phyloP scores from a whole-genome alignment of 2,888 invertebrate species.

The Epistrophe grossulariae region DNA sequence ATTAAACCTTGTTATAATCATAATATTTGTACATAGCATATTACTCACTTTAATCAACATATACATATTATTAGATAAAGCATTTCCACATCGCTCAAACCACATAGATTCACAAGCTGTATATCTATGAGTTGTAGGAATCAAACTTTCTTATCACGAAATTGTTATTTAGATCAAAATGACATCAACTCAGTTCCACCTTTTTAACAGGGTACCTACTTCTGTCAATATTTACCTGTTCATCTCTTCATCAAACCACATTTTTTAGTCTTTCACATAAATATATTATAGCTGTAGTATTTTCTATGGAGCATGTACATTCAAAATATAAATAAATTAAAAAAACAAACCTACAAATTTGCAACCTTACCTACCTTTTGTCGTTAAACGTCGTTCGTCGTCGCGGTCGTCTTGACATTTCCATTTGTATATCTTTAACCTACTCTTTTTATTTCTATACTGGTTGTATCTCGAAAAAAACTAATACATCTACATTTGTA shows the following conservation, averaged over 20 bases:
- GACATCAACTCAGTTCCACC: conserved; percentile 2
- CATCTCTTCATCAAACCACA: conserved; percentile 31
- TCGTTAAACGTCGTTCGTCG: background rate
- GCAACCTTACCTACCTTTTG: conserved; percentile 20
- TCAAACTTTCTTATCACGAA: conserved; percentile 6
- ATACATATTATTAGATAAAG: background rate
- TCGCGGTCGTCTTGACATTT: conserved; percentile 5
- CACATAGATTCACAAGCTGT: background rate
- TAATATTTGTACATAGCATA: background rate
- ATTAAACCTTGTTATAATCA: background rate
- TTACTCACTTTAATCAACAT: background rate
- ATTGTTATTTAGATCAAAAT: conserved; percentile 19
- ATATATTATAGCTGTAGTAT: background rate
- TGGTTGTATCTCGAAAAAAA: conserved; percentile 30
- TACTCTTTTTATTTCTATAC: conserved; percentile 14
- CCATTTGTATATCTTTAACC: conserved; percentile 46
- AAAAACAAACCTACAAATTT: conserved; percentile 42
- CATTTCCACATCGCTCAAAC: background rate
- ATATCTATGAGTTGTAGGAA: background rate
- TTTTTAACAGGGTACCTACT: background rate
- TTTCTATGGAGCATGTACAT: background rate
- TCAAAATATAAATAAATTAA: conserved; percentile 10
- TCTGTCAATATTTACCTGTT: conserved; percentile 43
- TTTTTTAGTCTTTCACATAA: conserved; percentile 6
- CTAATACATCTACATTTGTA: background rate